Base-by-base conservation (phyloP, 2,113 vertebrate genomes). In the Lagopus muta region DNA sequence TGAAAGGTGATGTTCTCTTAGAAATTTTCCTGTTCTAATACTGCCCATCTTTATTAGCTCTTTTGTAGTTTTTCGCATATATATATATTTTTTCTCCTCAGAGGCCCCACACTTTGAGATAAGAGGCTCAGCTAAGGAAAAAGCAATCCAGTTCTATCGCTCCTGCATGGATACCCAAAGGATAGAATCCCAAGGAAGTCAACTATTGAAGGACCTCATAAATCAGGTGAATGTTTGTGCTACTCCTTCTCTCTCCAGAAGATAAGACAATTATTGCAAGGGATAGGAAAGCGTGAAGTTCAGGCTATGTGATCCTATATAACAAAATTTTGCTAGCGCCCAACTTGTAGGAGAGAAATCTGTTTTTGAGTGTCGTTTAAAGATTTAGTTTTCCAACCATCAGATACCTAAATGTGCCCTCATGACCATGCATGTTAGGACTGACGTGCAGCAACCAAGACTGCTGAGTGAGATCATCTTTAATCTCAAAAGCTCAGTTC, bases 121-220 rank as follows among this genome's bases (percentile, higher is more conserved):
- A 74, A 83, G 40, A 80, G 92, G 86, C 34, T 97, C 98, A 88
- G 98, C 98, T 13, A 96, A 97, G 54, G 97, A 98, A 90, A 99
- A 99, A 95, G 98, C 98, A 60, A 97, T 97, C 82, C 92, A 52
- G 16, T 99, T 99, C 97, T 99, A 98, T 93, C 95, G 6, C 20
- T 98, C 98, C 83, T 99, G 99, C 91, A 98, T 99, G 98, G 97
- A 99, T 89, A 98, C 94, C 4, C 83, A 80, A 67, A 95, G 55
- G 69, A 98, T 98, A 92, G 98, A 99, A 50, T 97, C 91, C 1
- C 96, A 95, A 65, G 98, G 98, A 67, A 86, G 88, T 69, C 96
- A 98, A 61, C 98, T 98, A 19, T 94, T 99, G 93, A 98, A 97
- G 82, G 80, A 97, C 54, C 94, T 99, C 91, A 96, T 99, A 80